These are phyloP conservation scores for Hemiprocne comata DNA, from an alignment of 2,113 vertebrate species.

Conservation along the genomic window DNA sequence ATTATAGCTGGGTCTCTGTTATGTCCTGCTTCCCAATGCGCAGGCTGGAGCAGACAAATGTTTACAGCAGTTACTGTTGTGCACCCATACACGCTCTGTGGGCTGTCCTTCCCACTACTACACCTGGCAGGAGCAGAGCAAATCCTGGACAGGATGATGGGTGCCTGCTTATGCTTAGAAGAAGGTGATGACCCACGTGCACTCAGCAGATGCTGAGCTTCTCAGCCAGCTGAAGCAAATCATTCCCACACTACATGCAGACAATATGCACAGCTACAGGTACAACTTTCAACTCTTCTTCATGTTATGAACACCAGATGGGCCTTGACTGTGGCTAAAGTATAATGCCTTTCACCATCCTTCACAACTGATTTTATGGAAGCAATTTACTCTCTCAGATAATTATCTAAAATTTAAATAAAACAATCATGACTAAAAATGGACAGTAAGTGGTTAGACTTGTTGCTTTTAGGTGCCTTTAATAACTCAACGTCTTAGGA, in stretches of 20 bases:
- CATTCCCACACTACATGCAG: not conserved
- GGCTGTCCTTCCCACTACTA: not conserved
- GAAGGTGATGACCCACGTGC: not conserved
- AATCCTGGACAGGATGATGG: not conserved
- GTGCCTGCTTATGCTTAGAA: not conserved
- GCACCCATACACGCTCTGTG: not conserved
- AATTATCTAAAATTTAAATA: not conserved
- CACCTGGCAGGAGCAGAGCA: not conserved
- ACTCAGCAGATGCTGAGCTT: not conserved
- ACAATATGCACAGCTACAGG: not conserved
- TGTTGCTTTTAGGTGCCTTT: not conserved
- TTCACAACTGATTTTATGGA: not conserved
- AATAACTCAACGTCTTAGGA: not conserved
- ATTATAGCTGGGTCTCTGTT: not conserved
- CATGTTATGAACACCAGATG: not conserved
- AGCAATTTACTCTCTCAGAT: not conserved
- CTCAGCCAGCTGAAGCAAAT: not conserved
- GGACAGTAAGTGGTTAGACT: not conserved
- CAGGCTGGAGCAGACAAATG: slow-evolving; percentile 17
- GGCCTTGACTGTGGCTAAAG: not conserved
- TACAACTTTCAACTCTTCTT: not conserved
- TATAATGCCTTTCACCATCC: not conserved
- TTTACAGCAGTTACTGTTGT: not conserved
- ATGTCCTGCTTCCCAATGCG: not conserved
- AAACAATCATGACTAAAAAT: not conserved